Base-by-base conservation (phyloP, 2,888 invertebrate genomes). In the Alcis repandata region DNA sequence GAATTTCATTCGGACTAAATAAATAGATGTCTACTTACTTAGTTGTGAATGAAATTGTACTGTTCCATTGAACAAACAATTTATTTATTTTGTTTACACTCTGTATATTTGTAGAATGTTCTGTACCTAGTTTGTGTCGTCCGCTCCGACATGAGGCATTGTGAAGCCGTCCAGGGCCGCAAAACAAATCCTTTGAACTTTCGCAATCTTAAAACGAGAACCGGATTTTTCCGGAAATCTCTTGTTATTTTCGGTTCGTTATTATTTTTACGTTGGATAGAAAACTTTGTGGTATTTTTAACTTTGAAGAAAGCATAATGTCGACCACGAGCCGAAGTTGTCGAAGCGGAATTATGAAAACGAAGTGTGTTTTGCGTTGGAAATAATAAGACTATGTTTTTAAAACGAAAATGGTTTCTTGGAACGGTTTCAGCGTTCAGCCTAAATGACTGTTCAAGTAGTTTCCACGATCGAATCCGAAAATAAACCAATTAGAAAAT, bases 221-320 rank as follows among this genome's bases (percentile, higher is more conserved):
- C 20, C 15, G 43, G 40, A 59, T 51, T 61, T 54, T 41, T 11
- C 27, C 10, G 7, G 32, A 62, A 62, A 33, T 43, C 19, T 46
- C 32, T 27, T 19, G 51, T 33, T 45, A 49, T 58, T 53, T 53
- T 46, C n/a, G 4, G 20, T 15, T 7, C 10, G 27, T 56, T 56
- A 40, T 56, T 58, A 22, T 58, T 51, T 40, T 61, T 56, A 40
- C 46, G 27, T 48, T 13, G 15, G 36, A 57, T 13, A 27, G 36
- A 20, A 46, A 58, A 45, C n/a, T 54, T 41, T 45, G 20, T 9
- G 46, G 10, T 51, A 51, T 56, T 63, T 57, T 63, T 36, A 57
- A 57, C 48, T 22, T 49, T 54, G 32, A 45, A 36, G 48, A 54
- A 40, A 15, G 48, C 33, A 33, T 33, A 15, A 58, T 15, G 36